Percentiles rank a stretch among this genome's conserved stretches.
phyloP scores from a whole-genome alignment of 2,888 invertebrate genomes.

The Napeogenes sylphis region DNA sequence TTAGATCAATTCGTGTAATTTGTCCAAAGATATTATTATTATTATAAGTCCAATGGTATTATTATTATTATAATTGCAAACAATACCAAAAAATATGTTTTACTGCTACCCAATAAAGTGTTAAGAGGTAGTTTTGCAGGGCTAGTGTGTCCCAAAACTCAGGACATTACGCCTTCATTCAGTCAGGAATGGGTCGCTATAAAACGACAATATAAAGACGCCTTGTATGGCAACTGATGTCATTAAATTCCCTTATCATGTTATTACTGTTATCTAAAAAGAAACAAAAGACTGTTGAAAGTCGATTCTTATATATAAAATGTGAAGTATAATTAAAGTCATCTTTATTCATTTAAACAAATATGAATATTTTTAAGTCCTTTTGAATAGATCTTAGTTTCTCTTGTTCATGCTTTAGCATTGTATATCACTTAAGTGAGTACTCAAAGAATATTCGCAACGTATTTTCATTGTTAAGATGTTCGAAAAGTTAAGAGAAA shows the following conservation, averaged over 20 bases:
- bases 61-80: background rate
- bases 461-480: constrained; percentile 21
- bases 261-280: constrained; percentile 5
- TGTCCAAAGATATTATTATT: too few relatives aligned
- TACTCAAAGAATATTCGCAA: constrained; percentile 5
- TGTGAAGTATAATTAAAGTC: too few relatives aligned
- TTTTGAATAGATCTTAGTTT: too few relatives aligned
- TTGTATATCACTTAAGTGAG: constrained; percentile 1
- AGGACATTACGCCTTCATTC: constrained; percentile 29
- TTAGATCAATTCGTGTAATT: too few relatives aligned
- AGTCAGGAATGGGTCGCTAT: constrained; percentile 35
- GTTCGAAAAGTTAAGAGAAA: constrained; percentile 27
- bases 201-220: constrained; percentile 35
- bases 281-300: background rate
- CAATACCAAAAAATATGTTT: constrained; percentile 24
- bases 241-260: constrained; percentile 19
- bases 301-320: too few relatives aligned
- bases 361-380: too few relatives aligned
- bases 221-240: constrained; percentile 16
- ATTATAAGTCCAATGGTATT: too few relatives aligned
- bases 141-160: constrained; percentile 39
- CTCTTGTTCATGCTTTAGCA: background rate
- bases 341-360: too few relatives aligned
- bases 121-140: constrained; percentile 43
- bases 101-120: constrained; percentile 41